These are phyloP conservation scores for Drosophila picticornis DNA, from an alignment of 2,888 invertebrate species.

Conservation along the genomic window DNA sequence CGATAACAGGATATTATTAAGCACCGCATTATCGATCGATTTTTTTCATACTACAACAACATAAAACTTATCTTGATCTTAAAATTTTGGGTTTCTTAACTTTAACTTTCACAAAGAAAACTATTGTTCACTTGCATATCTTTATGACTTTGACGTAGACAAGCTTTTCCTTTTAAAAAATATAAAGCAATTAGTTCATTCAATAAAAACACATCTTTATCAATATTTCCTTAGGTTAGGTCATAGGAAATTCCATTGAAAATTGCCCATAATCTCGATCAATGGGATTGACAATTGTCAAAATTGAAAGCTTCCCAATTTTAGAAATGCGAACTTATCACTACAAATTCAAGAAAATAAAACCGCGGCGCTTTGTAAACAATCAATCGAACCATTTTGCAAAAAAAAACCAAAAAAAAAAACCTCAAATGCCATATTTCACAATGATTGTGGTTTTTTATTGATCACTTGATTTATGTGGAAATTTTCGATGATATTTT, in stretches of 20 bases:
- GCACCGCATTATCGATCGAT: neutral
- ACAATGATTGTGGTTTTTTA: constrained; percentile 57
- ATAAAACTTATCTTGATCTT: neutral
- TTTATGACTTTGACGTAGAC: neutral
- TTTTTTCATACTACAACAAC: neutral
- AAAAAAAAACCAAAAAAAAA: constrained; percentile 16
- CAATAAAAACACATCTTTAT: neutral
- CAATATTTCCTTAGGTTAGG: neutral
- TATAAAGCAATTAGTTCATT: neutral
- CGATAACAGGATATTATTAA: neutral
- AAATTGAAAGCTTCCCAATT: neutral
- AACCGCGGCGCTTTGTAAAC: constrained; percentile 26
- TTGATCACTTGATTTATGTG: constrained; percentile 71
- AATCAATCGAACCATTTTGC: constrained; percentile 50
- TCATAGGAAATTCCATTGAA: constrained; percentile 15
- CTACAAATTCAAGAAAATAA: neutral
- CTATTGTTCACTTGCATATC: neutral
- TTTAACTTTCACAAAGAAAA: neutral
- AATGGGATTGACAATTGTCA: constrained; percentile 19
- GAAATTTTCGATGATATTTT: constrained; percentile 66
- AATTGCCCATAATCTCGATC: constrained; percentile 10
- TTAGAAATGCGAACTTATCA: constrained; percentile 8
- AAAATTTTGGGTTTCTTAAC: neutral
- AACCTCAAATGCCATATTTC: constrained; percentile 38
- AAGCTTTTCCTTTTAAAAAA: neutral